Evolutionary conservation across 2,113 vertebrate genomes (phyloP).

Genomic region (Herpetotheres cachinnans): DNA sequence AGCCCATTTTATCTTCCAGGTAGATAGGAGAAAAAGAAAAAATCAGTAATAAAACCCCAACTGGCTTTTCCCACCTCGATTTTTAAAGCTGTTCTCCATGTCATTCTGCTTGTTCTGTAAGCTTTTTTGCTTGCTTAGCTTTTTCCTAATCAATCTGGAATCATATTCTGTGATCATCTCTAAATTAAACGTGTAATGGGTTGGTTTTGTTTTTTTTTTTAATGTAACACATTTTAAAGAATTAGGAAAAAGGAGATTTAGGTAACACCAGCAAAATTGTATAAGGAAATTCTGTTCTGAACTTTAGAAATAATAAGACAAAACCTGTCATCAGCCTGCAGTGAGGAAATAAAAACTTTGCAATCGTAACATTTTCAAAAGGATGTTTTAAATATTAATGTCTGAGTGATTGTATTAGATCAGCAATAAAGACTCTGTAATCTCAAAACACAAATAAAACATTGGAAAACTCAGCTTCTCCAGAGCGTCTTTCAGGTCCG

Average conservation of each 20-base stretch:
- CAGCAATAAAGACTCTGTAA: constrained; percentile 99
- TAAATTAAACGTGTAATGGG: constrained; percentile 60
- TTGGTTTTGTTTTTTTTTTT: background rate
- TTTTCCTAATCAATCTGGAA: constrained; percentile 70
- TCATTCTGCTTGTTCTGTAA: constrained; percentile 44
- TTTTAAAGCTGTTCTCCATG: constrained; percentile 27
- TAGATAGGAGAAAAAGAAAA: background rate
- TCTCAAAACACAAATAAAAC: constrained; percentile 83
- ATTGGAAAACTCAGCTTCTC: constrained; percentile 66
- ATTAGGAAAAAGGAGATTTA: constrained; percentile 61
- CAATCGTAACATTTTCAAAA: constrained; percentile 71
- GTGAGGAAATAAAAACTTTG: constrained; percentile 73
- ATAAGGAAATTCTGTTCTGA: constrained; percentile 61
- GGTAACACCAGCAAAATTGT: constrained; percentile 88
- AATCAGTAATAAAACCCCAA: background rate
- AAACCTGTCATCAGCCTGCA: constrained; percentile 74
- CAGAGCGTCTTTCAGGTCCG: background rate
- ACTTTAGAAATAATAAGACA: constrained; percentile 18
- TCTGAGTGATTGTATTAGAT: constrained; percentile 93
- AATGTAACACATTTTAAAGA: constrained; percentile 23
- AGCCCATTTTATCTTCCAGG: background rate
- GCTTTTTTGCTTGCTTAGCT: constrained; percentile 72
- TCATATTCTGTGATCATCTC: constrained; percentile 68
- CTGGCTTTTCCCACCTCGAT: background rate
- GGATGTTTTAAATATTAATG: constrained; percentile 87